These are phyloP conservation scores for Hesperia comma DNA, from an alignment of 2,888 invertebrate genomes.

Conservation along the genomic window DNA sequence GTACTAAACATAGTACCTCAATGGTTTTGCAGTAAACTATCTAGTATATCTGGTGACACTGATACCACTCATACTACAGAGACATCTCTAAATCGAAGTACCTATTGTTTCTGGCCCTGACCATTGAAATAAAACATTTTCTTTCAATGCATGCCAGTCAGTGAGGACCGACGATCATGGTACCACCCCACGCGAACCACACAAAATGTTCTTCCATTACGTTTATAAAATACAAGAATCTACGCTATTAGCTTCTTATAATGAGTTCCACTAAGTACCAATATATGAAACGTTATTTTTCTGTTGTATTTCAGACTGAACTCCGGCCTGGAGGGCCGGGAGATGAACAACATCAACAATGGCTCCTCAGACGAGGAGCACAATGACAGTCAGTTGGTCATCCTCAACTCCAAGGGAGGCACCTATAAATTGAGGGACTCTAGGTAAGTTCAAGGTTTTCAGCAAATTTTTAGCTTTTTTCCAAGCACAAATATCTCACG, in stretches of 20 bases:
- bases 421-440: constrained; percentile 90
- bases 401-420: constrained; percentile 82
- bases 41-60: too few relatives aligned
- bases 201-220: neutral
- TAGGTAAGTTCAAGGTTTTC: constrained; percentile 72
- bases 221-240: neutral
- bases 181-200: neutral
- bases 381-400: constrained; percentile 69
- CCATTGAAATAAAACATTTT: too few relatives aligned
- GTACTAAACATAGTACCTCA: too few relatives aligned
- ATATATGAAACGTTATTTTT: too few relatives aligned
- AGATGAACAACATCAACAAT: constrained; percentile 78
- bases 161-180: neutral
- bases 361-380: constrained; percentile 77
- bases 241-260: neutral
- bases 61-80: too few relatives aligned
- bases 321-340: constrained; percentile 80
- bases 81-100: too few relatives aligned
- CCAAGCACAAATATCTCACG: neutral
- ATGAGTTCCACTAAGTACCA: too few relatives aligned
- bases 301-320: constrained; percentile 62
- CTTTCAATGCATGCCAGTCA: too few relatives aligned
- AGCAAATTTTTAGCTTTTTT: neutral
- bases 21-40: too few relatives aligned
- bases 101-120: too few relatives aligned